Evolutionary conservation across 2,113 vertebrate genomes (phyloP).

Genomic region (Electrona antarctica): DNA sequence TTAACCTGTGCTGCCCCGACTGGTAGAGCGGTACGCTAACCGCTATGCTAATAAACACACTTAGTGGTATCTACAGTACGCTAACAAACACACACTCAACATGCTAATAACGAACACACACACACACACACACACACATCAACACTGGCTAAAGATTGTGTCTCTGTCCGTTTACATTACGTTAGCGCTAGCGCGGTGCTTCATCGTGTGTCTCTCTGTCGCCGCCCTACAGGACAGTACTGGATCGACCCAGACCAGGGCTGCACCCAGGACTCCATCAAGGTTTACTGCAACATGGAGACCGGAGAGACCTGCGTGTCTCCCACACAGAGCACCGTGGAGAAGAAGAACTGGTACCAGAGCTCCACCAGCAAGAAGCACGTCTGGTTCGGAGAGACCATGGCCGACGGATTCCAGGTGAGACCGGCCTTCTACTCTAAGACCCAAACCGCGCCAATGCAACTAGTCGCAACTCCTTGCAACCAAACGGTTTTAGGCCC

Average conservation of each 20-base stretch:
- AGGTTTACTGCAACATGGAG: conserved; percentile 99
- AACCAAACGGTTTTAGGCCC: no score
- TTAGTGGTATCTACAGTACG: background rate
- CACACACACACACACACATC: no score
- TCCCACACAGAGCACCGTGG: conserved; percentile 79
- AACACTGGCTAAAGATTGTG: no score
- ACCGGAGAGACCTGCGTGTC: conserved; percentile 92
- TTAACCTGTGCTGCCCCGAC: no score
- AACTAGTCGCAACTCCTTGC: no score
- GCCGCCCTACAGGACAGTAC: conserved; percentile 84
- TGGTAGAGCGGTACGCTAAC: no score
- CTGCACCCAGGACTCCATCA: conserved; percentile 95
- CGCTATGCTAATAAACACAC: background rate
- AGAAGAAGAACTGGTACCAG: conserved; percentile 96
- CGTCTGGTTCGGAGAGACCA: conserved; percentile 95
- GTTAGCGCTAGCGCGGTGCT: no score
- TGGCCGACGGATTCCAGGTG: conserved; percentile 94
- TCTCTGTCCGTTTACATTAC: no score
- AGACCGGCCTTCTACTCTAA: conserved; percentile 10
- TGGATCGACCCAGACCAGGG: conserved; percentile 99
- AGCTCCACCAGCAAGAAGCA: conserved; percentile 96
- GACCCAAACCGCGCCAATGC: no score
- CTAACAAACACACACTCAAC: no score
- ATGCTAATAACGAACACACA: no score
- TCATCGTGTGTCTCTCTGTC: background rate